Percentiles rank a stretch among this genome's conserved stretches.
These are phyloP conservation scores for Pissodes strobi DNA, from an alignment of 1,140 invertebrate species.

Conservation along the genomic window DNA sequence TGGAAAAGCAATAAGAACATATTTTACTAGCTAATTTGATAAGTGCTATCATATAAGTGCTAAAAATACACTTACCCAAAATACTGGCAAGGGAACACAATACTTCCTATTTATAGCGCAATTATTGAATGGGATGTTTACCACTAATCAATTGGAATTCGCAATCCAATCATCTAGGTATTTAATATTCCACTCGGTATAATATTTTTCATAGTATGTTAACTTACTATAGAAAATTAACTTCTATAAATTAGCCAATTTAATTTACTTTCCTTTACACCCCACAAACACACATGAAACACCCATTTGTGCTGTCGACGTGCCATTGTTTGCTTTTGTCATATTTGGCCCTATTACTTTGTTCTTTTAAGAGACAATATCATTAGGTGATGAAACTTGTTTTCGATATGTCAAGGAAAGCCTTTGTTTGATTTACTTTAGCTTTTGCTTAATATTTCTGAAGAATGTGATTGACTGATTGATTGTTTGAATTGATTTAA, in stretches of 20 bases:
- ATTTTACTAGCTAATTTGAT: too few species aligned
- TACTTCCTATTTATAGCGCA: too few species aligned
- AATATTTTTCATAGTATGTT: background rate
- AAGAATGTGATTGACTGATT: conserved; percentile 17
- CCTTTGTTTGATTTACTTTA: conserved; percentile 24
- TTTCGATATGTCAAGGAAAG: conserved; percentile 9
- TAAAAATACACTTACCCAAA: too few species aligned
- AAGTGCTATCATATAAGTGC: too few species aligned
- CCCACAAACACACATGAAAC: conserved; percentile 25
- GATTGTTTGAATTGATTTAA: too few species aligned
- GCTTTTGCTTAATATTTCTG: conserved; percentile 13
- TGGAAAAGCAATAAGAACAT: too few species aligned
- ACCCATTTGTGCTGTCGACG: conserved; percentile 20
- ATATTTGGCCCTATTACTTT: conserved; percentile 29
- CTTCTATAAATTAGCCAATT: conserved; percentile 28
- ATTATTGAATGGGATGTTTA: too few species aligned
- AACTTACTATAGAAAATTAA: conserved; percentile 19
- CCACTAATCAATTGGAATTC: background rate
- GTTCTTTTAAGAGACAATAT: conserved; percentile 25
- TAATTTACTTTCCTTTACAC: conserved; percentile 24
- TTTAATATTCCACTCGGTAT: background rate
- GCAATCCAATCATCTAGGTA: background rate
- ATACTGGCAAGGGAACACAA: too few species aligned
- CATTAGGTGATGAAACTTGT: conserved; percentile 28
- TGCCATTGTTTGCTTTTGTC: conserved; percentile 32